Evolutionary conservation across 2,797 vertebrate species (phyloP), one percentile per base, ranked within the genome.

Genomic region (Liparis tanakae): DNA sequence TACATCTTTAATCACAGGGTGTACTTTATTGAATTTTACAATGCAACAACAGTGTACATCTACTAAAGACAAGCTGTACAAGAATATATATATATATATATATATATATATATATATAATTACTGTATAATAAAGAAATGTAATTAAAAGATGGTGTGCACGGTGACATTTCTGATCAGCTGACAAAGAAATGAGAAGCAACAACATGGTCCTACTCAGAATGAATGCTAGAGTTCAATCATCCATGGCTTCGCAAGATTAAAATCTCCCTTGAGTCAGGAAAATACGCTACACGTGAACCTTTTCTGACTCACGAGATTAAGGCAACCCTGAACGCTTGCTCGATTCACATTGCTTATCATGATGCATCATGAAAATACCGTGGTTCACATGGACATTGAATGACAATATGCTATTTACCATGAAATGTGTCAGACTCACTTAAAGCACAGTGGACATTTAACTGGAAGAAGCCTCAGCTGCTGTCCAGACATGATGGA

Each of bases 21-120:
- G 76, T 73, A 91, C 72, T 95, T 95, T 94, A 95, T 92, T 95
- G 73, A 83, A 82, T 81, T 82, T 80, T 51, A 85, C 65, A 82
- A 12, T 74, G 67, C 30, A 88, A 82, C 83, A 72, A 87, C 74
- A 85, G 64, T 79, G 64, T 18, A 46, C 81, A 72, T 73, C 48
- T 64, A 56, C 69, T 41, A 72, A 63, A 66, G 34, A 69, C 53
- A 70, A 37, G 80, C 54, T 67, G 48, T 76, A 50, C 34, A 78
- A 67, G 72, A 8, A 70, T 12, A 59, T 73, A 74, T 15, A 44
- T 7, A 58, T 1, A 60, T 75, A 57, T 53, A n/a, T n/a, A n/a
- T n/a, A 5, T 50, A 7, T 74, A 69, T 15, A 75, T n/a, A 59
- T 25, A 62, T 30, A 25, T 44, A 50, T 30, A 30, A 30, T 30